Percentiles rank a stretch among this genome's conserved stretches.
phyloP scores from a whole-genome alignment of 53 echinoderm and acorn worm species.

The Stichopus horrens region DNA sequence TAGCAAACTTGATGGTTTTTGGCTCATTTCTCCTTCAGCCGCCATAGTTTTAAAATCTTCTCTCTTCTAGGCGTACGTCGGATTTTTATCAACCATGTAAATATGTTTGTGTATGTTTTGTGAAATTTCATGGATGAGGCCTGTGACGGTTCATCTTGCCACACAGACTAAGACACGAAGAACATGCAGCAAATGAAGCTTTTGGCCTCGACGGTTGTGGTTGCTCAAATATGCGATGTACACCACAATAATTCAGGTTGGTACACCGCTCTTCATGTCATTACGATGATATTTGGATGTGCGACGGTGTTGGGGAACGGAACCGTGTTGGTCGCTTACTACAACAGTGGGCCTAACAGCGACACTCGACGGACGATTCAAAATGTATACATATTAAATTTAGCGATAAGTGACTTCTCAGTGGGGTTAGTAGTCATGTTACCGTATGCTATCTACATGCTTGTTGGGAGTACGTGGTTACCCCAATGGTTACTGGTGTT shows the following conservation, averaged over 20 bases:
- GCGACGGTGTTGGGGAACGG: conserved; percentile 21
- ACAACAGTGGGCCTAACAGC: neutral
- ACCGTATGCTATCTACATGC: conserved; percentile 21
- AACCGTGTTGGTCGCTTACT: conserved; percentile 7
- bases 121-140: too few species aligned
- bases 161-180: too few species aligned
- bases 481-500: neutral
- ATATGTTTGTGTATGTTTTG: too few species aligned
- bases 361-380: conserved; percentile 6
- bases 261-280: neutral
- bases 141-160: too few species aligned
- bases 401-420: conserved; percentile 25
- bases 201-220: neutral
- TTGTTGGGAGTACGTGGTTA: neutral
- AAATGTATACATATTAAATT: conserved; percentile 34
- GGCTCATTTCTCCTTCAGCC: too few species aligned
- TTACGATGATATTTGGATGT: neutral
- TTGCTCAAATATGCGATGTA: neutral
- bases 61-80: too few species aligned
- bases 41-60: too few species aligned
- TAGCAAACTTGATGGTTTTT: too few species aligned
- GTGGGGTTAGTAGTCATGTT: conserved; percentile 24
- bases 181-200: neutral
- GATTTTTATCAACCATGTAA: too few species aligned
- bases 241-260: neutral